These are phyloP conservation scores for Salminus brasiliensis DNA, from an alignment of 2,113 vertebrate genomes.

Conservation along the genomic window DNA sequence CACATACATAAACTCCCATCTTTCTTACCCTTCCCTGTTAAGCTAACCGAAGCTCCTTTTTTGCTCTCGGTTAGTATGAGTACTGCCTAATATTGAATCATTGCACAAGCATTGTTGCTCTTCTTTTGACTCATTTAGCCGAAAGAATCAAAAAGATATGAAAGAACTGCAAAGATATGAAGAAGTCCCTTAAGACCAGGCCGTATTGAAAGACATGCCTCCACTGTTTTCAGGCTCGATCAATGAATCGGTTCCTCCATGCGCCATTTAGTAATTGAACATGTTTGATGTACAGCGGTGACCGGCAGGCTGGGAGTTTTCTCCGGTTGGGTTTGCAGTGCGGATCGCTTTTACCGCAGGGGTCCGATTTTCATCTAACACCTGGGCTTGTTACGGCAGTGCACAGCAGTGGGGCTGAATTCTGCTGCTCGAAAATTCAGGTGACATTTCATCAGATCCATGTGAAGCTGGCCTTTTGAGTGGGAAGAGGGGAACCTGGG, in stretches of 20 bases:
- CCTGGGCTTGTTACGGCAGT: slow-evolving; percentile 23
- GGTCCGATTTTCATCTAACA: slow-evolving; percentile 29
- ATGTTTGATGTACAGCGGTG: not conserved
- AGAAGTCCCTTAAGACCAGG: too few relatives aligned
- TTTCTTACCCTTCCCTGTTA: not conserved
- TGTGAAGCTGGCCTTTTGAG: slow-evolving; percentile 72
- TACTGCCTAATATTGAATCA: not conserved
- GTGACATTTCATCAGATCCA: slow-evolving; percentile 72
- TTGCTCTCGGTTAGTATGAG: not conserved
- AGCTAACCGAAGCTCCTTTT: not conserved
- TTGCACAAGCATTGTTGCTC: not conserved
- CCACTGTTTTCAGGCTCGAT: not conserved
- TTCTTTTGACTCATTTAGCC: not conserved
- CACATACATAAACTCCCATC: not conserved
- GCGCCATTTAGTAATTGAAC: not conserved
- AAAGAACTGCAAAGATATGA: not conserved
- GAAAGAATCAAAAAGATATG: not conserved
- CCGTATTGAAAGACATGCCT: not conserved
- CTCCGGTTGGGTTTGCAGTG: not conserved
- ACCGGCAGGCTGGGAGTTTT: not conserved
- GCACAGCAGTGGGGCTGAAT: slow-evolving; percentile 68
- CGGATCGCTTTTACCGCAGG: slow-evolving; percentile 19
- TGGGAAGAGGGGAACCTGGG: slow-evolving; percentile 18
- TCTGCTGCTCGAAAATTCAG: slow-evolving; percentile 60
- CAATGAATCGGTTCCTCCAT: not conserved